Evolutionary conservation across 2,113 vertebrate species (phyloP).

Genomic region (Prionailurus bengalensis): DNA sequence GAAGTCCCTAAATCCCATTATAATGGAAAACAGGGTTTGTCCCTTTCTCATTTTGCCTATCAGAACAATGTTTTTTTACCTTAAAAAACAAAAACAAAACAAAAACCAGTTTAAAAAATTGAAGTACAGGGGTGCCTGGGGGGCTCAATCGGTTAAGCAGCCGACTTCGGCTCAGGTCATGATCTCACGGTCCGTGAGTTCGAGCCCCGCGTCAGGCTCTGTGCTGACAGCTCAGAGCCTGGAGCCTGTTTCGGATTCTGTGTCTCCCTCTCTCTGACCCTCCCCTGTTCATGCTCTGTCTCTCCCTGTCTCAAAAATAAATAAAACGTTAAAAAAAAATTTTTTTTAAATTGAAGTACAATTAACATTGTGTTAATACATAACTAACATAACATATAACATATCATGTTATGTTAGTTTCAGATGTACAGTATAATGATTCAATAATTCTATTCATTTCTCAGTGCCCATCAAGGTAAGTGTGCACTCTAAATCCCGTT

Average conservation of each 20-base stretch:
- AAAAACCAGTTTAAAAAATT: not conserved
- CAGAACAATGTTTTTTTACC: not conserved
- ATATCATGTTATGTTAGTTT: not conserved
- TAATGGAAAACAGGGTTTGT: not conserved
- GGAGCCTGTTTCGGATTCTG: too few relatives aligned
- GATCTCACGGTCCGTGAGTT: too few relatives aligned
- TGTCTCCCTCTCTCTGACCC: too few relatives aligned
- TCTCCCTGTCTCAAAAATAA: too few relatives aligned
- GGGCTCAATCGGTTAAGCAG: too few relatives aligned
- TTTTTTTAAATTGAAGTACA: not conserved
- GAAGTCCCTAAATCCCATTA: not conserved
- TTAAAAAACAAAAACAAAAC: not conserved
- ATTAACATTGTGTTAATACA: not conserved
- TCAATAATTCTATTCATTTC: not conserved
- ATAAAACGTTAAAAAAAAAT: too few relatives aligned
- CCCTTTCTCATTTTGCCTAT: not conserved
- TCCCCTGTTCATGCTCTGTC: too few relatives aligned
- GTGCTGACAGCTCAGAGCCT: too few relatives aligned
- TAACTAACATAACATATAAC: too few relatives aligned
- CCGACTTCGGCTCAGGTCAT: too few relatives aligned
- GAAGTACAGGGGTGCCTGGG: too few relatives aligned
- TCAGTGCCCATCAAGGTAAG: not conserved
- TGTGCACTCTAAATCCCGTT: not conserved
- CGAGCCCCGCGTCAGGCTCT: too few relatives aligned
- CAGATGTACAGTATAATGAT: not conserved